Percentiles rank a stretch among this genome's conserved stretches.
Evolutionary conservation across 30 jellyfish, hydroid and myxozoan genomes (phyloP).

Genomic region (Rhopilema esculentum): DNA sequence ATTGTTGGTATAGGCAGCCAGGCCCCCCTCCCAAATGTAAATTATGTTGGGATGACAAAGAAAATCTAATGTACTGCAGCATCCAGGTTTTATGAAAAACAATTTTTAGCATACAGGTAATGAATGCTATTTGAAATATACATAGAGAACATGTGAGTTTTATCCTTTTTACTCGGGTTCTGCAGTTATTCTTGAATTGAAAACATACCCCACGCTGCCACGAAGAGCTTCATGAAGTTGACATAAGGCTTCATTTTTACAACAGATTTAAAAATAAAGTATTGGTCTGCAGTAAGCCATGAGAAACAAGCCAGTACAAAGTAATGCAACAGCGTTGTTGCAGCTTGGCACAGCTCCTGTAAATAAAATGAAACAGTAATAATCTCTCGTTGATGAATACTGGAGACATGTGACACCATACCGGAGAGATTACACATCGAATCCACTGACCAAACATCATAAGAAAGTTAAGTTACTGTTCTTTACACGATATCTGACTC

Average conservation of each 20-base stretch:
- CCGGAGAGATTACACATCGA: not conserved
- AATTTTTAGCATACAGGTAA: too few species aligned
- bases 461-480: too few species aligned
- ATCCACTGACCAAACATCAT: too few species aligned
- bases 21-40: too few species aligned
- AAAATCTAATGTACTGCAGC: too few species aligned
- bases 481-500: too few species aligned
- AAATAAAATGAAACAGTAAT: not conserved
- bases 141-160: too few species aligned
- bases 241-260: conserved; percentile 65
- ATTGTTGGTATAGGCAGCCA: too few species aligned
- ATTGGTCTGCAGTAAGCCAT: conserved; percentile 82
- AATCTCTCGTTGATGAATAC: not conserved
- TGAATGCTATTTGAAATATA: too few species aligned
- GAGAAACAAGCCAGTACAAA: conserved; percentile 79
- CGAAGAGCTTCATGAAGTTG: conserved; percentile 67
- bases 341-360: conserved; percentile 77
- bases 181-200: not conserved
- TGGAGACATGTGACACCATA: not conserved
- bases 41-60: too few species aligned
- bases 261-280: conserved; percentile 70
- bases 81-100: too few species aligned
- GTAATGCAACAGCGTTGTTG: conserved; percentile 80
- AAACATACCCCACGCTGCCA: conserved; percentile 82
- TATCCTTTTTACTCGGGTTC: too few species aligned